A percentile compares a stretch with the other conserved stretches of the same genome.
Conservation (phyloP, 1,140 invertebrate genomes). For the Drosophila arizonae region DNA sequence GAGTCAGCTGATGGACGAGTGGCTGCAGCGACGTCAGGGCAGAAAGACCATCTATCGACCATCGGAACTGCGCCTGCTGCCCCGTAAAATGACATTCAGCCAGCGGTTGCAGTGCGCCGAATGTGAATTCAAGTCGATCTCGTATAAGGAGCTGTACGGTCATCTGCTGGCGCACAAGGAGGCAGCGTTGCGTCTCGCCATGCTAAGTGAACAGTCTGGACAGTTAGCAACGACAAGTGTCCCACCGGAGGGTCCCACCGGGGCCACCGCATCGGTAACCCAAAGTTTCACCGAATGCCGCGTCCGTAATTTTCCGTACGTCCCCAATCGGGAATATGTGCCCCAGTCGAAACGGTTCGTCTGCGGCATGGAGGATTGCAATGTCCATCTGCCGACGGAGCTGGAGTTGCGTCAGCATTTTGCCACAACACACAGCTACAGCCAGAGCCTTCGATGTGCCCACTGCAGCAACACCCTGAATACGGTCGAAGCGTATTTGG, state of each 20-base stretch:
- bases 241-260: too few species aligned
- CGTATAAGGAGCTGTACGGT: not conserved
- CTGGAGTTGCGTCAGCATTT: slow-evolving; percentile 35
- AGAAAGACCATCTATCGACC: slow-evolving; percentile 29
- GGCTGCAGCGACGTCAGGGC: slow-evolving; percentile 8
- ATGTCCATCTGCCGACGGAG: not conserved
- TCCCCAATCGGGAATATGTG: slow-evolving; percentile 25
- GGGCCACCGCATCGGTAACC: too few species aligned
- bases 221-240: not conserved
- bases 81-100: fast-evolving
- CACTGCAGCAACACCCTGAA: slow-evolving; percentile 24
- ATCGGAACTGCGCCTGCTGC: slow-evolving; percentile 41
- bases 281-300: too few species aligned
- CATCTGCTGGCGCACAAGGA: slow-evolving; percentile 39
- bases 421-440: slow-evolving; percentile 18
- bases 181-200: slow-evolving; percentile 18
- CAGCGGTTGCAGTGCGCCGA: slow-evolving; percentile 18
- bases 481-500: slow-evolving; percentile 8
- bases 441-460: slow-evolving; percentile 10
- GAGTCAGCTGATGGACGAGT: slow-evolving; percentile 18
- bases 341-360: slow-evolving; percentile 30
- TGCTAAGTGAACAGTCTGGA: slow-evolving; percentile 1
- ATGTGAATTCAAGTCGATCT: slow-evolving; percentile 4
- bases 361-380: slow-evolving; percentile 29
- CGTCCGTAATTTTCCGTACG: not conserved